Base-by-base conservation (phyloP, 1,140 invertebrate genomes). In the Zaprionus capensis region DNA sequence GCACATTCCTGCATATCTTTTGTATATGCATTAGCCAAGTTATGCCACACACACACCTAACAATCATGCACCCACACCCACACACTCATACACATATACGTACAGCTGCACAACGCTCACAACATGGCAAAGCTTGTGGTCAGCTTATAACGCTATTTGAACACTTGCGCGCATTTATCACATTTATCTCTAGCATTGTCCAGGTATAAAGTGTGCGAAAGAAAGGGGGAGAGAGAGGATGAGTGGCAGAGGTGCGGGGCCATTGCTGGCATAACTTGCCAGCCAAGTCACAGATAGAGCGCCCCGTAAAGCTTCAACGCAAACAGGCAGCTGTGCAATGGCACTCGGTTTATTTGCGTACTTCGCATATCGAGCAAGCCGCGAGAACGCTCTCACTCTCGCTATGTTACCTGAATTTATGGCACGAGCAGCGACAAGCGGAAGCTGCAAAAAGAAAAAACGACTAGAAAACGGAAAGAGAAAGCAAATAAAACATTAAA, bases 81-180 rank as follows among this genome's bases (percentile, higher is more conserved):
- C 31, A 63, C 71, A 15, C 36, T n/a, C n/a, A n/a, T n/a, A 26
- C 24, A 24, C 34, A 20, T 26, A n/a, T n/a, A n/a, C n/a, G n/a
- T n/a, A 41, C 31, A 24, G 53, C 51, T 62, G 36, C 44, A 57
- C 24, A 56, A 61, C 62, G 46, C 69, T 44, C 68, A 56, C 49
- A 76, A 66, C 77, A 80, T 68, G 34, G 57, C 61, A 75, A 44
- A 73, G 74, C 78, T 87, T 87, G 83, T 49, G 83, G 84, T 84
- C 85, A 81, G 83, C 83, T 87, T 87, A 88, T 88, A 88, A 72
- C 81, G 68, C 84, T 88, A 79, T 84, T 88, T 84, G 81, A 75
- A 63, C 81, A 72, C 73, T 84, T 78, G 78, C 67, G 78, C 78
- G 75, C 83, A 88, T 87, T 81, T 87, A 87, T 87, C 83, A 87